A percentile compares a stretch with the other conserved stretches of the same genome.
Conservation (phyloP, 2,113 vertebrate genomes). For the Chroicocephalus ridibundus region DNA sequence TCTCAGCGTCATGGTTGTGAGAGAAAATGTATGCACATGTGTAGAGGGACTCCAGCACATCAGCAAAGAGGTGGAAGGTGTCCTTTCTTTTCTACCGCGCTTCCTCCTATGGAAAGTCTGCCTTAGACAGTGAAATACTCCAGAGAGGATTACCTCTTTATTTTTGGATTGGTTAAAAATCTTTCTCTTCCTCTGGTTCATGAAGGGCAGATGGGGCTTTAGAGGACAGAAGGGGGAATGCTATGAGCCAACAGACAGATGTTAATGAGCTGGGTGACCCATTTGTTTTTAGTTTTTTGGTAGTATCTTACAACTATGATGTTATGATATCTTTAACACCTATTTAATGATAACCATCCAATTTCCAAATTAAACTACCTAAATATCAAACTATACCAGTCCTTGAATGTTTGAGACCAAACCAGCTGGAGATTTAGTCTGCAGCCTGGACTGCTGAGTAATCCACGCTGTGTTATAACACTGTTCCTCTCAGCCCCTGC, state of each 20-base stretch:
- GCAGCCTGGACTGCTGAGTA: neutral
- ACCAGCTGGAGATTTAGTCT: neutral
- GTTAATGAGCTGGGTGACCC: neutral
- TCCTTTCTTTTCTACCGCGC: neutral
- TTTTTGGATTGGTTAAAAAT: neutral
- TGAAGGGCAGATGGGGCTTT: neutral
- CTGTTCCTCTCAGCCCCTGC: neutral
- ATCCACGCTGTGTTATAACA: neutral
- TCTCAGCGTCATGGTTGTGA: neutral
- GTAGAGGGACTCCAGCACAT: neutral
- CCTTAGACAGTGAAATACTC: neutral
- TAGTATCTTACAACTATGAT: neutral
- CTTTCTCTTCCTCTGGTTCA: neutral
- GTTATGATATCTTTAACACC: neutral
- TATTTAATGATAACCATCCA: neutral
- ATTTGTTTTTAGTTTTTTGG: neutral
- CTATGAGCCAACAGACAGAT: neutral
- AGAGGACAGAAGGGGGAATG: neutral
- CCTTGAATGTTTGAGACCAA: neutral
- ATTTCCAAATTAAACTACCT: neutral
- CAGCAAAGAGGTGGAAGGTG: neutral
- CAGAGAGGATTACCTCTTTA: neutral
- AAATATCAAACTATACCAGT: neutral
- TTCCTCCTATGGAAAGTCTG: neutral
- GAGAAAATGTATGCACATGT: too few species aligned